Percentiles rank a stretch among this genome's conserved stretches.
phyloP scores from a whole-genome alignment of 2,888 invertebrate species.

The Pomacea canaliculata region DNA sequence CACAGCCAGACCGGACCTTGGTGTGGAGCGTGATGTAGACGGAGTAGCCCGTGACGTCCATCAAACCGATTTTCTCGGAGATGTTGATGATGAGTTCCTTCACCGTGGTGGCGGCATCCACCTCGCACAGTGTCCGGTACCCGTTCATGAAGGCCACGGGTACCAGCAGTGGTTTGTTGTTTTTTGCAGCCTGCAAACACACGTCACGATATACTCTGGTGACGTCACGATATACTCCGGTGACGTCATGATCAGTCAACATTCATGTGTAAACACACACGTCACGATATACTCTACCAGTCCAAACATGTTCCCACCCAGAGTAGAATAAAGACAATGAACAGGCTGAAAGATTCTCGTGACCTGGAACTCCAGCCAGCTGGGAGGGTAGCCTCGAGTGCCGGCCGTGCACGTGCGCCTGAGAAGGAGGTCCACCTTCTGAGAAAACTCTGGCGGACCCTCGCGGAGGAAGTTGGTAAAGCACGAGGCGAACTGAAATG shows the following conservation, averaged over 20 bases:
- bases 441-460: slow-evolving; percentile 51
- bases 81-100: slow-evolving; percentile 51
- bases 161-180: slow-evolving; percentile 58
- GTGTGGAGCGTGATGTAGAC: slow-evolving; percentile 55
- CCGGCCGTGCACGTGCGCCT: slow-evolving; percentile 55
- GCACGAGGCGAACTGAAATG: slow-evolving; percentile 53
- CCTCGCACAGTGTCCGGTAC: slow-evolving; percentile 50
- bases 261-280: not conserved
- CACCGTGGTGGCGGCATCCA: slow-evolving; percentile 57
- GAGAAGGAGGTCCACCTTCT: slow-evolving; percentile 49
- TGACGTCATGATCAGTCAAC: not conserved
- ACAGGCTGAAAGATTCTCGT: too few species aligned
- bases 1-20: slow-evolving; percentile 37
- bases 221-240: not conserved
- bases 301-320: not conserved
- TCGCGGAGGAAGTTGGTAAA: slow-evolving; percentile 52
- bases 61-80: slow-evolving; percentile 45
- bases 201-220: not conserved
- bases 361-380: slow-evolving; percentile 63
- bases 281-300: not conserved
- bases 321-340: too few species aligned
- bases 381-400: slow-evolving; percentile 58
- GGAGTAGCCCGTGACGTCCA: slow-evolving; percentile 55
- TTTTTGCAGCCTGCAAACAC: slow-evolving; percentile 56
- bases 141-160: slow-evolving; percentile 60